phyloP scores from a whole-genome alignment of 2,797 vertebrate genomes.

The Dryobates pubescens region DNA sequence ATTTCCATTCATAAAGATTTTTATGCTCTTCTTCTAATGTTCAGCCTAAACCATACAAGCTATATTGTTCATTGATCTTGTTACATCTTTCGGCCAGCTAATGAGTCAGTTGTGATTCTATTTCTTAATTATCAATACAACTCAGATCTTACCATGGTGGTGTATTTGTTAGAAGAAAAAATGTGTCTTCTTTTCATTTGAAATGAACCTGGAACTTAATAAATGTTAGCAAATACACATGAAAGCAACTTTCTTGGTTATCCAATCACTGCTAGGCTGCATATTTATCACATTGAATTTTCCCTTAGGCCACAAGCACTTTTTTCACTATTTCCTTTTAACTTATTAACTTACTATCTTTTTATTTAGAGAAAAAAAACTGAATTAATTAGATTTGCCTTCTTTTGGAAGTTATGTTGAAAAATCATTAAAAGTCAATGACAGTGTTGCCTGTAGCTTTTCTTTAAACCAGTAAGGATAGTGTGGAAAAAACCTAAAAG shows the following conservation, averaged over 20 bases:
- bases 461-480: not conserved
- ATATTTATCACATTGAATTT: not conserved
- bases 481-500: not conserved
- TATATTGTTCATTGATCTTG: not conserved
- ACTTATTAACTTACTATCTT: not conserved
- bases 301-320: not conserved
- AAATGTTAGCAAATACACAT: not conserved
- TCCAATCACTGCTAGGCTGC: not conserved
- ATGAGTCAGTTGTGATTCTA: not conserved
- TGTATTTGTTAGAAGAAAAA: not conserved
- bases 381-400: not conserved
- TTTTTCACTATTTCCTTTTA: not conserved
- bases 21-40: not conserved
- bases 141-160: not conserved
- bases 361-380: not conserved
- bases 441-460: not conserved
- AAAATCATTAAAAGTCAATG: not conserved
- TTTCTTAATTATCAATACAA: not conserved
- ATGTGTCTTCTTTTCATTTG: not conserved
- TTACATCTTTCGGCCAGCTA: not conserved
- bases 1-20: not conserved
- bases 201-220: not conserved
- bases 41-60: not conserved
- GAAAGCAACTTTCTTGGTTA: not conserved
- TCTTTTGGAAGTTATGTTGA: not conserved